Evolutionary conservation across 2,888 invertebrate species (phyloP).

Genomic region (Melipona bicolor): DNA sequence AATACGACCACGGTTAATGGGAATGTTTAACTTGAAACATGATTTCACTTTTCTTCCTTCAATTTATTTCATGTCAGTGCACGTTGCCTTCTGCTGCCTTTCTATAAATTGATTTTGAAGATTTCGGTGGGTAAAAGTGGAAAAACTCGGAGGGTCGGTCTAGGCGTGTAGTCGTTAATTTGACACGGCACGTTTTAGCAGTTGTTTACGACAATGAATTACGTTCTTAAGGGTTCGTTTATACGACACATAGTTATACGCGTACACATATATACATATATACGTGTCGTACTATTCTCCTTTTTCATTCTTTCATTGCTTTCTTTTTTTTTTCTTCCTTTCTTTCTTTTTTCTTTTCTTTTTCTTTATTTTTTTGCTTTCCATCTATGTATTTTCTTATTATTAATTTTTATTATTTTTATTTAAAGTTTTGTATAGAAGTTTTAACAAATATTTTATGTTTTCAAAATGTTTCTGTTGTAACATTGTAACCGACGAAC

Average conservation of each 20-base stretch:
- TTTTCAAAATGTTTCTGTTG: neutral
- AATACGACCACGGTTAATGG: neutral
- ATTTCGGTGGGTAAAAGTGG: neutral
- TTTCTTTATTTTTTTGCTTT: neutral
- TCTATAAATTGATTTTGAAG: constrained; percentile 2
- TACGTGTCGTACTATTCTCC: constrained; percentile 13
- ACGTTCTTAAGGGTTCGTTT: constrained; percentile 77
- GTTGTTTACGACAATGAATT: constrained; percentile 80
- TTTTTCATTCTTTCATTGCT: neutral
- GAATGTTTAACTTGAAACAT: neutral
- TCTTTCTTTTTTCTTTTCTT: neutral
- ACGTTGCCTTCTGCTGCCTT: neutral
- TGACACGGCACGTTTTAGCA: constrained; percentile 76
- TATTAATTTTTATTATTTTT: neutral
- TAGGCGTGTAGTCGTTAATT: constrained; percentile 72
- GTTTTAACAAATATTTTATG: neutral
- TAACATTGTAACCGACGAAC: neutral
- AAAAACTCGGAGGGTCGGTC: neutral
- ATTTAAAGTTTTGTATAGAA: neutral
- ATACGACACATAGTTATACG: constrained; percentile 73
- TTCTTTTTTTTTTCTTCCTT: too few species aligned
- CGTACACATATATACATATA: constrained; percentile 8
- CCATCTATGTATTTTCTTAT: neutral
- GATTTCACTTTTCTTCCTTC: neutral
- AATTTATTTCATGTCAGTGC: neutral